A percentile compares a stretch with the other conserved stretches of the same genome.
phyloP scores from a whole-genome alignment of 2,797 vertebrate genomes.

The Takifugu rubripes region DNA sequence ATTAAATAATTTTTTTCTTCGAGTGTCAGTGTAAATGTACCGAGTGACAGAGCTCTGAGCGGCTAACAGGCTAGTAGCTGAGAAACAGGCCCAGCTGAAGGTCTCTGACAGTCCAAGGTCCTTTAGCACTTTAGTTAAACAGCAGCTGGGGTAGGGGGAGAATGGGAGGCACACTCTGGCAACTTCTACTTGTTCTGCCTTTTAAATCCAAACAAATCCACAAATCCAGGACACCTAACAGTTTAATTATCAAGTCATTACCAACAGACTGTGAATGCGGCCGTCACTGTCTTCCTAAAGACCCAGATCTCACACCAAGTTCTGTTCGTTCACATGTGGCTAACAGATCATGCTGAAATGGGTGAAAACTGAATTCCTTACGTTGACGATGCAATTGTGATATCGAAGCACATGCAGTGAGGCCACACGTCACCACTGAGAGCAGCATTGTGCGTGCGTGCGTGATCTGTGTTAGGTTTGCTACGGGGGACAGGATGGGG shows the following conservation, averaged over 20 bases:
- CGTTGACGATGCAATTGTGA: background rate
- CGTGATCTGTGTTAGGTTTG: conserved; percentile 13
- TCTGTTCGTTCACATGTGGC: background rate
- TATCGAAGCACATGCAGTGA: background rate
- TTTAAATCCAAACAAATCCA: conserved; percentile 25
- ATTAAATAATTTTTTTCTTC: no score
- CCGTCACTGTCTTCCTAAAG: conserved; percentile 1
- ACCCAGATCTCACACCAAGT: background rate
- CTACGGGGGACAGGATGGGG: conserved; percentile 38
- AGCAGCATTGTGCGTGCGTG: background rate
- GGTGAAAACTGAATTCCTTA: background rate
- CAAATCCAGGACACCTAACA: conserved; percentile 1
- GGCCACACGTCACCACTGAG: background rate
- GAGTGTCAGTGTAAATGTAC: no score
- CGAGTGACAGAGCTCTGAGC: conserved; percentile 2
- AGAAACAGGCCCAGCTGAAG: conserved; percentile 16
- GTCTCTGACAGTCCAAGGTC: conserved; percentile 65
- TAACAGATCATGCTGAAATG: background rate
- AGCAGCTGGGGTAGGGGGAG: conserved; percentile 41
- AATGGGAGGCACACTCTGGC: background rate
- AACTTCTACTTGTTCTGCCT: no score
- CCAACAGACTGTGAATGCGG: conserved; percentile 5
- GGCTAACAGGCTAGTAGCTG: background rate
- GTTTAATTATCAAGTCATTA: background rate
- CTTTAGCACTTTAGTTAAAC: conserved; percentile 67